Conservation (phyloP, 2,797 vertebrate genomes). For the Ambastaia sidthimunki region DNA sequence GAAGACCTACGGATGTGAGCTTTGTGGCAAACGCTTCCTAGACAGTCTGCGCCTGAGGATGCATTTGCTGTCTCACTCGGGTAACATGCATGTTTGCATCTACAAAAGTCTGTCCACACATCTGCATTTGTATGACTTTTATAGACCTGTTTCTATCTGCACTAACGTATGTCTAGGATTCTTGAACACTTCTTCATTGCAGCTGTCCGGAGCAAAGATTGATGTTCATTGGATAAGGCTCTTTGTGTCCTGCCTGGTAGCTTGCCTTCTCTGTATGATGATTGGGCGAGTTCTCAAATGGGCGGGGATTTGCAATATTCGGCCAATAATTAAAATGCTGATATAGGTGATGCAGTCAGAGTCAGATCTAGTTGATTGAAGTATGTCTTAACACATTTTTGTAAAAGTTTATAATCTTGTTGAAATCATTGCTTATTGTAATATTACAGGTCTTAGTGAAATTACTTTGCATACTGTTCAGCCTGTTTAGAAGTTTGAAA, state of each 20-base stretch:
- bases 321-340: too few species aligned
- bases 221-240: background rate
- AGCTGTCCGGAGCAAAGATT: background rate
- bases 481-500: background rate
- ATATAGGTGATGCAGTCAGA: too few species aligned
- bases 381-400: too few species aligned
- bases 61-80: conserved; percentile 98
- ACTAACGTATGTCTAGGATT: background rate
- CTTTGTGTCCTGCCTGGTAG: background rate
- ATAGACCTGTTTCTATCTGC: conserved; percentile 31
- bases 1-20: conserved; percentile 97
- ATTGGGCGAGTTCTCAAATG: too few species aligned
- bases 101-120: conserved; percentile 53
- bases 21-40: conserved; percentile 93
- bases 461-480: too few species aligned
- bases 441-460: background rate
- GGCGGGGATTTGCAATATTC: too few species aligned
- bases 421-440: too few species aligned
- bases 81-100: conserved; percentile 71
- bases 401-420: too few species aligned
- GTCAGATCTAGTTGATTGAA: too few species aligned
- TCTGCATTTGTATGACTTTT: conserved; percentile 49
- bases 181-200: background rate
- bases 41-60: conserved; percentile 97
- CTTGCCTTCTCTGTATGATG: too few species aligned